Base-by-base conservation (phyloP, 2,888 invertebrate genomes). In the Oscheius myriophilus region DNA sequence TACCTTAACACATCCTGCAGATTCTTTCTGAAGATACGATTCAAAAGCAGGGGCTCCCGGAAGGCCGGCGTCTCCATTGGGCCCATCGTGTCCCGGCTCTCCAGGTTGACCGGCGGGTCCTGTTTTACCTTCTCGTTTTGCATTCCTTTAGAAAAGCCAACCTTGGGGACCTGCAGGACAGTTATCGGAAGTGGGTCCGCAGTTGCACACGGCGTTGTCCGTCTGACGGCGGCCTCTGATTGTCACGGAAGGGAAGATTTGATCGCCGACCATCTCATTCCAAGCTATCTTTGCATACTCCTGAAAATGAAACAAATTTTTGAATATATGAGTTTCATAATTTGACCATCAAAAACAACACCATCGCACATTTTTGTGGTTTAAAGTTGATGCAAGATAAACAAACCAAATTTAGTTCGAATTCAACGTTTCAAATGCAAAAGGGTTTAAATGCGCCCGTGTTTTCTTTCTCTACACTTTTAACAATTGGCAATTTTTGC, bases 141-240 rank as follows among this genome's bases (percentile, higher is more conserved):
- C 46, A 61, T 33, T 33, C 9, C 33, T 33, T 33, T 3, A 33
- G 33, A 33, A 9, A 49, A 49, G 23, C 18, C 2, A 1, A 57
- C 57, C 61, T 33, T 45, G 61, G 16, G 49, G 61, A 49, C 61
- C 61, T 14, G 61, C n/a, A 46, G 61, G 61, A 16, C 61, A 61
- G 39, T 46, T 49, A 16, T 46, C 33, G 11, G 61, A 49, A 16
- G 18, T 25, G 16, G 61, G 61, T 18, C 61, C 49, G 18, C 61
- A 61, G 23, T 33, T 26, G 12, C 61, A 61, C 33, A 49, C 61
- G 14, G 61, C 46, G 33, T 61, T 61, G 49, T 61, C 61, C 26
- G 49, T 61, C 21, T 61, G 61, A 7, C 61, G 33, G 16, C 21
- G 25, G 46, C 61, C 61, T 25, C 61, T 25, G 6, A 61, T 2